These are phyloP conservation scores for Agrilus planipennis DNA, from an alignment of 1,140 invertebrate species.

Conservation along the genomic window DNA sequence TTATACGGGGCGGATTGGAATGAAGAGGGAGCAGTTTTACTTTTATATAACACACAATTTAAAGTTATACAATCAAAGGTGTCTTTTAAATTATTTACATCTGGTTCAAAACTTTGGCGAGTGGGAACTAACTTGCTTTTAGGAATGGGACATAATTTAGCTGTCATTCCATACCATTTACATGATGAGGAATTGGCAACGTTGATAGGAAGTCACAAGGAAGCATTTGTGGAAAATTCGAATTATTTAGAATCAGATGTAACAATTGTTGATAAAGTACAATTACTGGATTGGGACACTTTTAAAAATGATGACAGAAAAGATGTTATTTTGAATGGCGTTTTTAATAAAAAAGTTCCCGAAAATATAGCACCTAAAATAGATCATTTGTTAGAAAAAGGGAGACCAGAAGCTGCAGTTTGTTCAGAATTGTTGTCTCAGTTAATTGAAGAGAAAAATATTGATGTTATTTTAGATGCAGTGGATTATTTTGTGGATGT, in stretches of 20 bases:
- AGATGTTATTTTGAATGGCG: too few relatives aligned
- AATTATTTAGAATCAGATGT: slow-evolving; percentile 40
- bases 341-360: slow-evolving; percentile 8
- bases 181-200: slow-evolving; percentile 48
- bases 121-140: slow-evolving; percentile 46
- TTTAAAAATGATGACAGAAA: slow-evolving; percentile 19
- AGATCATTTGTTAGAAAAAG: slow-evolving; percentile 40
- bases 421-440: slow-evolving; percentile 41
- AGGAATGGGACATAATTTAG: slow-evolving; percentile 52
- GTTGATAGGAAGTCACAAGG: slow-evolving; percentile 44
- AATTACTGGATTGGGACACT: slow-evolving; percentile 39
- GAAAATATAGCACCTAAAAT: slow-evolving; percentile 31
- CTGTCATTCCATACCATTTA: slow-evolving; percentile 51
- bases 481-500: slow-evolving; percentile 48
- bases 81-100: slow-evolving; percentile 52
- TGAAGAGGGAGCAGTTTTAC: slow-evolving; percentile 53
- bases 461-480: slow-evolving; percentile 37
- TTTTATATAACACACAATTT: slow-evolving; percentile 54
- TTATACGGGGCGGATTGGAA: slow-evolving; percentile 52
- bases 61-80: slow-evolving; percentile 51
- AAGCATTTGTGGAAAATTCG: slow-evolving; percentile 26
- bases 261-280: slow-evolving; percentile 38
- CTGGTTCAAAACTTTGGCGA: slow-evolving; percentile 48
- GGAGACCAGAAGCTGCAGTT: slow-evolving; percentile 46
- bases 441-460: slow-evolving; percentile 42